These are phyloP conservation scores for Tanaodytes sp. DNA, from an alignment of 2,888 invertebrate genomes.

Conservation along the genomic window DNA sequence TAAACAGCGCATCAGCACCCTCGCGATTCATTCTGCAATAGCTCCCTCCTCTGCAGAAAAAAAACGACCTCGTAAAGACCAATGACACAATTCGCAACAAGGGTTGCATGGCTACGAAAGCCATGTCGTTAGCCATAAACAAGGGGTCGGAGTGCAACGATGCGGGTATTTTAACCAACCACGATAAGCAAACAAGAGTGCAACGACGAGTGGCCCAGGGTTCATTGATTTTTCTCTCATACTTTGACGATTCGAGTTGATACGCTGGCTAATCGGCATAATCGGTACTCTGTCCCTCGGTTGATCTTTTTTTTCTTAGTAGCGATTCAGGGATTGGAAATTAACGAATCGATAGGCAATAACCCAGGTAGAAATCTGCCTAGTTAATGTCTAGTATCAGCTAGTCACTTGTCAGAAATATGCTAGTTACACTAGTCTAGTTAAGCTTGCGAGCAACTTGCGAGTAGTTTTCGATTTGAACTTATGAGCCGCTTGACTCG, in stretches of 20 bases:
- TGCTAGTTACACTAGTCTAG: too few species aligned
- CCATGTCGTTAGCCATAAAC: conserved; percentile 53
- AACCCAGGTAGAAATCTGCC: too few species aligned
- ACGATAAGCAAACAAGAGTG: conserved; percentile 52
- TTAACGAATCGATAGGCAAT: too few species aligned
- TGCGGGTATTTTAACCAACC: conserved; percentile 54
- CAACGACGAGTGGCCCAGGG: conserved; percentile 13
- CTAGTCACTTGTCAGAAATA: too few species aligned
- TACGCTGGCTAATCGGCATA: conserved; percentile 1
- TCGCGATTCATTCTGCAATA: conserved; percentile 41
- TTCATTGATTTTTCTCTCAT: conserved; percentile 29
- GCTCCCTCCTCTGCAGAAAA: conserved; percentile 19
- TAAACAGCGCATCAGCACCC: conserved; percentile 30
- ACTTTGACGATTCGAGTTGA: conserved; percentile 5
- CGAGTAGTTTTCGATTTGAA: too few species aligned
- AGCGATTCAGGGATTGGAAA: too few species aligned
- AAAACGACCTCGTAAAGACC: conserved; percentile 58
- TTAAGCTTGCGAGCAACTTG: too few species aligned
- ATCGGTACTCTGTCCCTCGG: not conserved
- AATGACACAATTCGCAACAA: conserved; percentile 64
- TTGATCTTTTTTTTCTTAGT: too few species aligned
- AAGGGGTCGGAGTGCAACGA: conserved; percentile 44
- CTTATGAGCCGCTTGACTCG: too few species aligned
- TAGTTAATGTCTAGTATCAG: too few species aligned
- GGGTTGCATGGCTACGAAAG: conserved; percentile 54